A percentile compares a stretch with the other conserved stretches of the same genome.
Conservation (phyloP, 2,797 vertebrate genomes). For the Sarcoramphus papa region DNA sequence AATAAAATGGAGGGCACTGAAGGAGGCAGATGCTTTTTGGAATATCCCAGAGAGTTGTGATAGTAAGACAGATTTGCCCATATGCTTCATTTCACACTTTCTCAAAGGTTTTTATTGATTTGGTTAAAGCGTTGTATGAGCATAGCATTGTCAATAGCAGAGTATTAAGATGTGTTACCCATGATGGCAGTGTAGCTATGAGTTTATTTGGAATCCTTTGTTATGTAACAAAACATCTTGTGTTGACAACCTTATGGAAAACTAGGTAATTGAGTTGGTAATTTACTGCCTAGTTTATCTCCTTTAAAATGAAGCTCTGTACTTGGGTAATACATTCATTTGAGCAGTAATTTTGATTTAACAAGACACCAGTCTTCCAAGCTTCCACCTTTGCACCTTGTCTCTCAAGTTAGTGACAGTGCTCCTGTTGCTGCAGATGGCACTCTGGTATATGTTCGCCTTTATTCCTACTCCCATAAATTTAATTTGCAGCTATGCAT, state of each 20-base stretch:
- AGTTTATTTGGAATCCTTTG: conserved; percentile 22
- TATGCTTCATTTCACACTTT: conserved; percentile 50
- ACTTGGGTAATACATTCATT: not conserved
- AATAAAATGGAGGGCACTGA: not conserved
- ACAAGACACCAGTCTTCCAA: not conserved
- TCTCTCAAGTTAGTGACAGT: not conserved
- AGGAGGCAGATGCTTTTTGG: conserved; percentile 15
- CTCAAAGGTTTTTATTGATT: conserved; percentile 37
- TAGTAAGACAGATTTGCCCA: conserved; percentile 5
- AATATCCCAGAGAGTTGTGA: conserved; percentile 8
- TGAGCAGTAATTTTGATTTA: not conserved
- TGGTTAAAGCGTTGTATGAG: not conserved
- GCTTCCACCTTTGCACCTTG: not conserved
- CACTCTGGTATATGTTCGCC: not conserved
- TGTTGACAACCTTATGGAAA: conserved; percentile 19
- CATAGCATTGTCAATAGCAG: conserved; percentile 6
- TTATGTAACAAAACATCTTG: conserved; percentile 17
- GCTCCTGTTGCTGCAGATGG: not conserved
- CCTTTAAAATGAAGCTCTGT: not conserved
- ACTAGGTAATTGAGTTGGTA: not conserved
- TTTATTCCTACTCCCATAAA: not conserved
- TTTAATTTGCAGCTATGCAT: not conserved
- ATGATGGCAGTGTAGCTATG: not conserved
- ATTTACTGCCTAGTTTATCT: not conserved
- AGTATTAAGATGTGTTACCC: conserved; percentile 22